phyloP scores from a whole-genome alignment of 2,113 vertebrate species.

The Phycodurus eques region DNA sequence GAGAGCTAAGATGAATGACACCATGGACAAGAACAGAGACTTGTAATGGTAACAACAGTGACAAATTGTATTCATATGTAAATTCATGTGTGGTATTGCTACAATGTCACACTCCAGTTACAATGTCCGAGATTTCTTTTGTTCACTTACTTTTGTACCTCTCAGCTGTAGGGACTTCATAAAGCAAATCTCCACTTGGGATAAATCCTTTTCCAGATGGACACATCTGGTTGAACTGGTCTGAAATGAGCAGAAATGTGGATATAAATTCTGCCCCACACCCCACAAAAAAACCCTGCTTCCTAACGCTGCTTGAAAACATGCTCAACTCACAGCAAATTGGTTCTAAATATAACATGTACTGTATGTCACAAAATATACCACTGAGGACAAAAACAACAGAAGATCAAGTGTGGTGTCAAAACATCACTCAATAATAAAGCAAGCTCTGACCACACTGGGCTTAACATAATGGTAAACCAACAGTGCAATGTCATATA shows the following conservation, averaged over 20 bases:
- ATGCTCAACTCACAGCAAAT: too few relatives aligned
- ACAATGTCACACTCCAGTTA: not conserved
- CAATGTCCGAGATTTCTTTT: not conserved
- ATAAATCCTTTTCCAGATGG: constrained; percentile 88
- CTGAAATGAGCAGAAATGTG: constrained; percentile 58
- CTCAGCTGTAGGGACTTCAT: constrained; percentile 59
- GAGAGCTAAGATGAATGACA: too few relatives aligned
- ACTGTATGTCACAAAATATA: too few relatives aligned
- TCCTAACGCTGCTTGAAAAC: too few relatives aligned
- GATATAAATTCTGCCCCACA: not conserved
- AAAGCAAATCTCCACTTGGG: constrained; percentile 77
- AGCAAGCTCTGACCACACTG: too few relatives aligned
- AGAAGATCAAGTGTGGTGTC: too few relatives aligned
- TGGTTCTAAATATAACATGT: too few relatives aligned
- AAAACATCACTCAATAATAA: too few relatives aligned
- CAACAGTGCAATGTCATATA: too few relatives aligned
- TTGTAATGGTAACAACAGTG: not conserved
- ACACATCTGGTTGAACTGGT: constrained; percentile 90
- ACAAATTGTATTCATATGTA: not conserved
- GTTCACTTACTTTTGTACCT: constrained; percentile 78
- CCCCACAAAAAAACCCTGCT: too few relatives aligned
- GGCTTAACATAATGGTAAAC: too few relatives aligned
- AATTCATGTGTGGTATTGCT: not conserved
- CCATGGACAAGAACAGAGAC: not conserved
- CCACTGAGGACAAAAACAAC: too few relatives aligned